phyloP scores from a whole-genome alignment of 2,797 vertebrate genomes.

The Danio albolineatus region DNA sequence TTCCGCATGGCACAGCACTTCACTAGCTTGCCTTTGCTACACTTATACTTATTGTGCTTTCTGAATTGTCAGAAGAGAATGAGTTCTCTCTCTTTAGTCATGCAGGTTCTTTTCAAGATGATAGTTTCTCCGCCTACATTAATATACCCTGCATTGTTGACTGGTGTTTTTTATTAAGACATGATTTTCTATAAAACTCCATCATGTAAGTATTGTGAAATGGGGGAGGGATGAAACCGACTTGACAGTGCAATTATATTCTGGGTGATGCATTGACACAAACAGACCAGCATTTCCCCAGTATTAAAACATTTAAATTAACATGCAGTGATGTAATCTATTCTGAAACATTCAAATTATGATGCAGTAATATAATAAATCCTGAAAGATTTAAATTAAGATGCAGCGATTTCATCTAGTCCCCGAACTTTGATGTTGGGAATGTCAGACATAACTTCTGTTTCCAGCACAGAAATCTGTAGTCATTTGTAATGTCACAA shows the following conservation, averaged over 20 bases:
- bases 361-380: neutral
- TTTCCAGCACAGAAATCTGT: neutral
- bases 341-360: neutral
- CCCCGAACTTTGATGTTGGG: neutral
- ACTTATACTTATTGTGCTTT: too few relatives aligned
- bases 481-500: neutral
- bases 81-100: neutral
- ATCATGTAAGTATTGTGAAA: neutral
- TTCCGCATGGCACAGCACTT: too few relatives aligned
- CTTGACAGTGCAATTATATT: conserved; percentile 4
- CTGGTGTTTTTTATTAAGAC: too few relatives aligned
- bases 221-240: neutral
- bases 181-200: neutral
- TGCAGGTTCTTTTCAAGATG: neutral
- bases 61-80: neutral
- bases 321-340: neutral
- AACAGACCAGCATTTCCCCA: neutral
- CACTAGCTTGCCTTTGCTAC: too few relatives aligned
- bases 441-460: neutral
- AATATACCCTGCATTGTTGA: neutral
- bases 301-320: neutral
- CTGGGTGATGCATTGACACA: neutral
- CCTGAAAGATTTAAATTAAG: conserved; percentile 8
- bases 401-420: conserved; percentile 16
- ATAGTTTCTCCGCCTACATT: neutral